A percentile compares a stretch with the other conserved stretches of the same genome.
phyloP scores from a whole-genome alignment of 2,888 invertebrate species.

The Chesias legatella region DNA sequence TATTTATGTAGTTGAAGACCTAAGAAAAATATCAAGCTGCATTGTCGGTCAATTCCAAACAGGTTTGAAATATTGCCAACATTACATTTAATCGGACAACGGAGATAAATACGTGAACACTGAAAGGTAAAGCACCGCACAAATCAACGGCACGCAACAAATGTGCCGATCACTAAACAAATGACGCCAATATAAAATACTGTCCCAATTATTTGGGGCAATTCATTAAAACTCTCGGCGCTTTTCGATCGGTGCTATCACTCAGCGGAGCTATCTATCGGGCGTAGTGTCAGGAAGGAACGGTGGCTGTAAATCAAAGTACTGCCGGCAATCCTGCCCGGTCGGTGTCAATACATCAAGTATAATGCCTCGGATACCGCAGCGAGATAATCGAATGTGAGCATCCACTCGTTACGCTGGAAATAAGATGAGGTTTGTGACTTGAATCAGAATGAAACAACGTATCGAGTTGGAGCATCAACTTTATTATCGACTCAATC shows the following conservation, averaged over 20 bases:
- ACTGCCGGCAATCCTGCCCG: slow-evolving; percentile 74
- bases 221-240: slow-evolving; percentile 76
- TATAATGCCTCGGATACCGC: slow-evolving; percentile 79
- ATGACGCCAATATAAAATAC: slow-evolving; percentile 76
- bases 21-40: slow-evolving; percentile 2
- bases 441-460: slow-evolving; percentile 43
- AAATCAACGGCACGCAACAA: slow-evolving; percentile 71
- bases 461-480: slow-evolving; percentile 41
- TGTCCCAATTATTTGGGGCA: slow-evolving; percentile 79
- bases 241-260: slow-evolving; percentile 70
- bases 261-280: slow-evolving; percentile 29
- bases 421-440: slow-evolving; percentile 75
- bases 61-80: slow-evolving; percentile 13
- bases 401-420: slow-evolving; percentile 79
- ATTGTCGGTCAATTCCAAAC: slow-evolving; percentile 7
- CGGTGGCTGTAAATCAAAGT: slow-evolving; percentile 74
- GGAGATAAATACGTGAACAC: slow-evolving; percentile 52
- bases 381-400: slow-evolving; percentile 79
- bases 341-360: slow-evolving; percentile 78
- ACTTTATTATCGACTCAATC: slow-evolving; percentile 44
- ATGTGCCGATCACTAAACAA: slow-evolving; percentile 74
- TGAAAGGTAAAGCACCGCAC: slow-evolving; percentile 67
- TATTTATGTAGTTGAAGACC: not conserved
- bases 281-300: slow-evolving; percentile 76
- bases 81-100: slow-evolving; percentile 36